Evolutionary conservation across 1,140 invertebrate genomes (phyloP), one percentile per base, ranked within the genome.

Genomic region (Drosophila subpulchrella): DNA sequence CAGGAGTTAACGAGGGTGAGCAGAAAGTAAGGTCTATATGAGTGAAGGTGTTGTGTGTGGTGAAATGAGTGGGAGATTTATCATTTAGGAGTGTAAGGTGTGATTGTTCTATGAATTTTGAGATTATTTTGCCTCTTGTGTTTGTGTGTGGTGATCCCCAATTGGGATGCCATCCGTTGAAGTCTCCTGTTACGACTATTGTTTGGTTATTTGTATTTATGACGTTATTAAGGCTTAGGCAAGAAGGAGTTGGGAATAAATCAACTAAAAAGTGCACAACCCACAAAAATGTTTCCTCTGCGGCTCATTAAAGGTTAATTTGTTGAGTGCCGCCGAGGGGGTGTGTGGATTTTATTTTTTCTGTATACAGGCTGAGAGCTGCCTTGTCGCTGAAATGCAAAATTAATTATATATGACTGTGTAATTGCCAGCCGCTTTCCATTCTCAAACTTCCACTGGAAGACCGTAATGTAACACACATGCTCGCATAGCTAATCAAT

Each of bases 271-370:
- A 71, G 68, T 71, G 65, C 44, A 56, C 65, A 50, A 56, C 36
- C 56, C 44, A 70, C 65, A 58, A 72, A 71, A 72, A 71, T 72
- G 68, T 58, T 50, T 71, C 65, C 51, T 70, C 36, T 70, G 51
- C 54, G 65, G 68, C 66, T 71, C 68, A 72, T 72, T 72, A 72
- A 50, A 72, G 68, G 44, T 71, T 50, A 41, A 71, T 72, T 71
- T 58, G 53, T 48, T 67, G 66, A 54, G 48, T 53, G 32, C 47
- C 46, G 39, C 24, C 47, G 17, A 12, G 36, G 59, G 36, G 48
- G 4, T 24, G 44, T 11, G 44, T 12, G 41, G 17, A 11, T 44
- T 15, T 17, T 4, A 5, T 36, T 36, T 32, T 36, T 20, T 38
- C 12, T 5, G 32, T 34, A 24, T 38, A 39, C 15, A 8, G 6